Conservation (phyloP, 2,113 vertebrate species). For the Cyanistes caeruleus region DNA sequence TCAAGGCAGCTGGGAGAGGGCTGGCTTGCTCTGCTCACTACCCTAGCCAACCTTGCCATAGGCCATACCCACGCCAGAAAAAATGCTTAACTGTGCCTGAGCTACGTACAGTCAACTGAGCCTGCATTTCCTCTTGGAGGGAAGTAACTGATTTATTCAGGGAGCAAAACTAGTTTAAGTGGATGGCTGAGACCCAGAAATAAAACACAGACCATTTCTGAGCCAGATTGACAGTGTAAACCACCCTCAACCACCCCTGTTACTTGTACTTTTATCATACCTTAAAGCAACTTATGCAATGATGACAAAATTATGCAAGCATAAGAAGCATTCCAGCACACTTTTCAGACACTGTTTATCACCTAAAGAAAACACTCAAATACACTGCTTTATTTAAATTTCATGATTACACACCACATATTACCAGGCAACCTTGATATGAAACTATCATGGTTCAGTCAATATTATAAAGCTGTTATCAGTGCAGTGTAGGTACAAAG, state of each 20-base stretch:
- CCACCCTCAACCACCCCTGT: not conserved
- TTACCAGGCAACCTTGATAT: not conserved
- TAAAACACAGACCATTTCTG: not conserved
- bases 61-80: not conserved
- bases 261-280: not conserved
- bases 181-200: not conserved
- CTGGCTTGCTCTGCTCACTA: not conserved
- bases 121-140: not conserved
- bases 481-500: not conserved
- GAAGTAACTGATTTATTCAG: not conserved
- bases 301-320: not conserved
- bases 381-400: not conserved
- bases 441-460: not conserved
- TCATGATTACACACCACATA: not conserved
- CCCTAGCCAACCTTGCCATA: not conserved
- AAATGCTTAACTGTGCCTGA: not conserved
- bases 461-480: not conserved
- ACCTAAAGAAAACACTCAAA: not conserved
- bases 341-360: not conserved
- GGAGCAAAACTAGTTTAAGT: not conserved
- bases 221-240: not conserved
- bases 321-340: not conserved
- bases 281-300: not conserved
- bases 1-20: not conserved
- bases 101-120: not conserved